Evolutionary conservation across 2,888 invertebrate species (phyloP).

Genomic region (Caenorhabditis becei): DNA sequence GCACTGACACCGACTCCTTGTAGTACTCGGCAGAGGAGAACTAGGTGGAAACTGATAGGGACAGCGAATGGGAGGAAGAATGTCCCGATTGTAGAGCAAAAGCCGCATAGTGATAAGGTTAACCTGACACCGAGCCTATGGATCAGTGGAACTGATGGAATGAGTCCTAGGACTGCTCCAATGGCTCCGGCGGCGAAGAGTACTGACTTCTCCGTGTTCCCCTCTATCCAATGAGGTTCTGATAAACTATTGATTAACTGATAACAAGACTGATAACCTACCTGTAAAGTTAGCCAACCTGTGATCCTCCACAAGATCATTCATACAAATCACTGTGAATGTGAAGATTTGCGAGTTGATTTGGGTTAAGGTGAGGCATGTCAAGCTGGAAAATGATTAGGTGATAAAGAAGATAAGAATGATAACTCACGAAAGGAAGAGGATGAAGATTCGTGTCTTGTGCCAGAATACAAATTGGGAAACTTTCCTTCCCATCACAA

Average conservation of each 20-base stretch:
- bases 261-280: too few relatives aligned
- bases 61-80: slow-evolving; percentile 45
- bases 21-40: slow-evolving; percentile 24
- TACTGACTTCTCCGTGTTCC: slow-evolving; percentile 32
- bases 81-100: slow-evolving; percentile 49
- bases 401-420: background rate
- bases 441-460: slow-evolving; percentile 34
- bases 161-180: slow-evolving; percentile 45
- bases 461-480: slow-evolving; percentile 47
- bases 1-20: slow-evolving; percentile 43
- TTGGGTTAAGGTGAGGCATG: slow-evolving; percentile 43
- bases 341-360: slow-evolving; percentile 56
- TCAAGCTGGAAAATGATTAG: slow-evolving; percentile 6
- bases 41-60: slow-evolving; percentile 30
- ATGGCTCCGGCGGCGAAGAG: slow-evolving; percentile 52
- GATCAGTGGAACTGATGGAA: slow-evolving; percentile 49
- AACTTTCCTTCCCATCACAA: too few relatives aligned
- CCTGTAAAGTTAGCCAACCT: slow-evolving; percentile 19
- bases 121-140: slow-evolving; percentile 41
- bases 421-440: slow-evolving; percentile 32
- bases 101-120: slow-evolving; percentile 43
- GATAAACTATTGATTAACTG: too few relatives aligned
- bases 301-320: slow-evolving; percentile 39
- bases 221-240: slow-evolving; percentile 57
- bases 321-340: slow-evolving; percentile 61